A percentile compares a stretch with the other conserved stretches of the same genome.
Evolutionary conservation across 2,113 vertebrate genomes (phyloP).

Genomic region (Cyphomyrus discorhynchus): DNA sequence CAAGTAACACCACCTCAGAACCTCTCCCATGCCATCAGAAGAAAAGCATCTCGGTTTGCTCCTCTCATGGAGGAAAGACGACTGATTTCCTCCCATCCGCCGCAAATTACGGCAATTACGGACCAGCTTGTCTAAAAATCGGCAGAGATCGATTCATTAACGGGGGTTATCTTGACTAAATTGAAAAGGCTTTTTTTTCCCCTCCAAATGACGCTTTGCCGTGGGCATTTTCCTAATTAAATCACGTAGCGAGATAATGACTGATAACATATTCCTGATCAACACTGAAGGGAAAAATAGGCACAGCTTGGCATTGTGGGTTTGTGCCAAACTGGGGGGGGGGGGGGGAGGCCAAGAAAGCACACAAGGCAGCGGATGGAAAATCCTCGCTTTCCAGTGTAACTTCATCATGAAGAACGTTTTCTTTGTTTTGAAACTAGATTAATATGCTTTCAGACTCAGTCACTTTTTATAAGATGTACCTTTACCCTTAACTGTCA

Average conservation of each 20-base stretch:
- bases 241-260: background rate
- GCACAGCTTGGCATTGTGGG: background rate
- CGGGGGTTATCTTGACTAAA: background rate
- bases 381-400: background rate
- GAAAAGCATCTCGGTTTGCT: background rate
- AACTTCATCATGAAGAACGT: background rate
- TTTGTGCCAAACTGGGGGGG: background rate
- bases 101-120: background rate
- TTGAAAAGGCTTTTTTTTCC: background rate
- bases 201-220: background rate
- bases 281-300: background rate
- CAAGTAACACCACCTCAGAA: background rate
- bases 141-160: background rate
- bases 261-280: background rate
- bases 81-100: background rate
- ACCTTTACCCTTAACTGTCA: slow-evolving; percentile 5
- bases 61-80: background rate
- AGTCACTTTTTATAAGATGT: background rate
- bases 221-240: background rate
- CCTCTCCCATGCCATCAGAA: background rate
- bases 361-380: background rate
- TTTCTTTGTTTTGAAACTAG: background rate
- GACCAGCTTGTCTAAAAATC: background rate
- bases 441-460: background rate
- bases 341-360: background rate